Evolutionary conservation across 2,888 invertebrate species (phyloP).

Genomic region (Epinotia ramella): DNA sequence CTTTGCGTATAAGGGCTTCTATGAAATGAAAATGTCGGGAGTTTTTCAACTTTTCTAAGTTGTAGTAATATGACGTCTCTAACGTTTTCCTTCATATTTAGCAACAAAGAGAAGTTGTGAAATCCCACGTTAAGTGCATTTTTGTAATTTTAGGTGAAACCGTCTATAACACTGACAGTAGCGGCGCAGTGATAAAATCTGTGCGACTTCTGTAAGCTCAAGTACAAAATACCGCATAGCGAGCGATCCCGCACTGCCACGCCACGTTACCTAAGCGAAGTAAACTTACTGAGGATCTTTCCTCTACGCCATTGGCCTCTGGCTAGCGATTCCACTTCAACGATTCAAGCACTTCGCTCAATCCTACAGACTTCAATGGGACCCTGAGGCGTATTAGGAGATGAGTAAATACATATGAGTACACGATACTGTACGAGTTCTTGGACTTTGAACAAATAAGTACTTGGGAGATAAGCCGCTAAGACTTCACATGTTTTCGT

Average conservation of each 20-base stretch:
- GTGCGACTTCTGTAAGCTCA: too few species aligned
- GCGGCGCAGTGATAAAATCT: too few species aligned
- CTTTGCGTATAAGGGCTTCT: too few species aligned
- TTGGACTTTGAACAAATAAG: slow-evolving; percentile 17
- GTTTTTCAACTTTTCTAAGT: too few species aligned
- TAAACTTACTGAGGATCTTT: not conserved
- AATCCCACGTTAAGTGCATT: too few species aligned
- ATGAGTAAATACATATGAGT: slow-evolving; percentile 30
- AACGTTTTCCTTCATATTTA: too few species aligned
- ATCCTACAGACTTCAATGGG: slow-evolving; percentile 29
- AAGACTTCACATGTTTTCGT: not conserved
- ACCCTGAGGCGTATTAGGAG: slow-evolving; percentile 27
- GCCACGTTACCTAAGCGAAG: not conserved
- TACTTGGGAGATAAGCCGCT: not conserved
- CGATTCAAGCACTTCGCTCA: slow-evolving; percentile 34
- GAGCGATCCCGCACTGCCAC: not conserved
- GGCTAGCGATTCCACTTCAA: slow-evolving; percentile 28
- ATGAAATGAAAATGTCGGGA: too few species aligned
- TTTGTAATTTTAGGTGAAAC: too few species aligned
- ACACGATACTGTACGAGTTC: slow-evolving; percentile 13
- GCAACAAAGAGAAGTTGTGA: too few species aligned
- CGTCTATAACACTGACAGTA: too few species aligned
- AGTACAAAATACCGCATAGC: not conserved
- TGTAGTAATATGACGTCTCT: too few species aligned
- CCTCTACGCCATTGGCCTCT: slow-evolving; percentile 22